phyloP scores from a whole-genome alignment of 2,113 vertebrate species.

The Bujurquina vittata region DNA sequence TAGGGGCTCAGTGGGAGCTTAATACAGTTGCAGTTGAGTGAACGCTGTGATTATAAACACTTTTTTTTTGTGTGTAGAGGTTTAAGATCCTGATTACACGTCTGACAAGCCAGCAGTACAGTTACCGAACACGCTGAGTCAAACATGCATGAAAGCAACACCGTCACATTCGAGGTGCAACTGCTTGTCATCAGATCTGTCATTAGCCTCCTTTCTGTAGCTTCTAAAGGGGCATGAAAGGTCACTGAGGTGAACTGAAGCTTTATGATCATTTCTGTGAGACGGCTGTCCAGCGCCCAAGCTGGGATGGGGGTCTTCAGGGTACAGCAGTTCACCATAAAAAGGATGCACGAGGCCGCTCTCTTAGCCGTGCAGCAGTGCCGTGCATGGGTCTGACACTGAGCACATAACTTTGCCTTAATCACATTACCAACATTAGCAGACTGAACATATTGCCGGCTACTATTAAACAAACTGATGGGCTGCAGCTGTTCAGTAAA shows the following conservation, averaged over 20 bases:
- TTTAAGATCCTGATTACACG: neutral
- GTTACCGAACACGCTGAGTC: too few species aligned
- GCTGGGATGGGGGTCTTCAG: neutral
- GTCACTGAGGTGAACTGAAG: neutral
- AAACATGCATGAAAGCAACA: neutral
- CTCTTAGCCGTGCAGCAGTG: neutral
- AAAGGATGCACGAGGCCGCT: neutral
- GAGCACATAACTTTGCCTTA: neutral
- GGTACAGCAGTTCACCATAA: neutral
- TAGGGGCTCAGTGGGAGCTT: neutral
- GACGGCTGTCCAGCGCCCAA: neutral
- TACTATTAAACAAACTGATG: neutral
- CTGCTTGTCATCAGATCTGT: neutral
- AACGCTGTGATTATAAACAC: neutral
- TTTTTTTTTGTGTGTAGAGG: neutral
- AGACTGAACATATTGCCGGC: neutral
- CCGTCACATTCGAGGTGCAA: neutral
- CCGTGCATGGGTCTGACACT: fast-evolving
- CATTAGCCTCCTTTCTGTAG: neutral
- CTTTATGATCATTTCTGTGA: neutral
- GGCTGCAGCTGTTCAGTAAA: neutral
- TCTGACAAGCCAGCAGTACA: neutral
- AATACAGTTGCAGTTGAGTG: neutral
- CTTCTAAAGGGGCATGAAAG: neutral
- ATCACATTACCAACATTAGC: neutral